Percentiles rank a stretch among this genome's conserved stretches.
These are phyloP conservation scores for Aphidius ervi DNA, from an alignment of 1,140 invertebrate species.

Conservation along the genomic window DNA sequence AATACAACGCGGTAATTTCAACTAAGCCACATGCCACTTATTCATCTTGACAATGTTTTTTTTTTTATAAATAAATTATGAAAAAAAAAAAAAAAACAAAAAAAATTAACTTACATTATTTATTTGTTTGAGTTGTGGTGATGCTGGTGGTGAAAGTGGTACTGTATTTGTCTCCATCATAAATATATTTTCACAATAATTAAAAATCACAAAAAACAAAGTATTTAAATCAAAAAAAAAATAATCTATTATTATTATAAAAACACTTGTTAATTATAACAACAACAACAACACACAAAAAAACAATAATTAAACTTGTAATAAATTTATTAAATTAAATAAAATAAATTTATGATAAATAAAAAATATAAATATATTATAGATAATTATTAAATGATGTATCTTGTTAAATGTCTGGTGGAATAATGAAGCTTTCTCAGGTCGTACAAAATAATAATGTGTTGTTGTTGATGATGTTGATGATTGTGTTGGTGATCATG, in stretches of 20 bases:
- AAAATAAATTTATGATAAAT: constrained; percentile 4
- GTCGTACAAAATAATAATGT: constrained; percentile 29
- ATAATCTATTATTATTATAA: background rate
- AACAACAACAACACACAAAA: too few species aligned
- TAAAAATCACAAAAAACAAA: background rate
- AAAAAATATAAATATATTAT: constrained; percentile 20
- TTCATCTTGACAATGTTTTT: background rate
- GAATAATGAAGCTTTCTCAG: constrained; percentile 43
- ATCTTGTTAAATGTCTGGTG: constrained; percentile 34
- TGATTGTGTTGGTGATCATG: constrained; percentile 37
- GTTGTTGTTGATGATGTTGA: constrained; percentile 25
- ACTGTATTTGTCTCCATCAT: constrained; percentile 34
- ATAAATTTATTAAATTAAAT: too few species aligned
- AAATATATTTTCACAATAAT: constrained; percentile 4
- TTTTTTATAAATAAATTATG: background rate
- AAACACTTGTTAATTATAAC: background rate
- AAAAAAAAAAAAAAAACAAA: constrained; percentile 1
- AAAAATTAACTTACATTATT: constrained; percentile 49
- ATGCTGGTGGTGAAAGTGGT: constrained; percentile 58
- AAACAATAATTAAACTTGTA: too few species aligned
- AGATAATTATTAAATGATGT: constrained; percentile 26
- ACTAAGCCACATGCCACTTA: too few species aligned
- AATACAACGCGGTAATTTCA: too few species aligned
- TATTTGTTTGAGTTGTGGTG: constrained; percentile 53
- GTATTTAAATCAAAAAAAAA: background rate